Evolutionary conservation across 2,888 invertebrate genomes (phyloP), one percentile per base, ranked within the genome.

Genomic region (Tuberolachnus salignus): DNA sequence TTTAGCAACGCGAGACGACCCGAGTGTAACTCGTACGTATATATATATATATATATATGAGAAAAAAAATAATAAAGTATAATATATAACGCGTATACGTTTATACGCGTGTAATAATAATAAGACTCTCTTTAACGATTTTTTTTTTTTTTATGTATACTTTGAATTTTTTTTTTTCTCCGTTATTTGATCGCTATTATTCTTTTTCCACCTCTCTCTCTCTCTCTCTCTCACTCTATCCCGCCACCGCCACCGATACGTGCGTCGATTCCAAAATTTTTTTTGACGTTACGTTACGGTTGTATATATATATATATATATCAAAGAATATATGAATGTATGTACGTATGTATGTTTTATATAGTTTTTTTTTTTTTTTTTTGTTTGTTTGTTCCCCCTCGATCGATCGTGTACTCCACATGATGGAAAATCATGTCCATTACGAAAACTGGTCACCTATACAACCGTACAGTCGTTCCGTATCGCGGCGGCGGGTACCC

Each of bases 1-100:
- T 74, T 74, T 74, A 74, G 73, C 61, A 61, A 73, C 73, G 73
- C 53, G 23, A n/a, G n/a, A 14, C 61, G 34, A 26, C 8, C 34
- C 34, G 34, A 34, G 34, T 6, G 34, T 34, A 34, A 34, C 34
- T 34, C 19, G 34, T 44, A 34, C n/a, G 34, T 9, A n/a, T 42
- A n/a, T 42, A 21, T 46, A n/a, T n/a, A n/a, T n/a, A n/a, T n/a
- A n/a, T n/a, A n/a, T n/a, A n/a, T n/a, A n/a, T n/a, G n/a, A n/a
- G n/a, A n/a, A n/a, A n/a, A n/a, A n/a, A n/a, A n/a, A n/a, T n/a
- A n/a, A n/a, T n/a, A n/a, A n/a, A n/a, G n/a, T n/a, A n/a, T n/a
- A n/a, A n/a, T n/a, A n/a, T n/a, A n/a, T n/a, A n/a, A n/a, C n/a
- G n/a, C n/a, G n/a, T n/a, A n/a, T 44, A 34, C n/a, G 34, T 9